Evolutionary conservation across 1,140 invertebrate species (phyloP), one percentile per base, ranked within the genome.

Genomic region (Pseudomyrmex concolor): DNA sequence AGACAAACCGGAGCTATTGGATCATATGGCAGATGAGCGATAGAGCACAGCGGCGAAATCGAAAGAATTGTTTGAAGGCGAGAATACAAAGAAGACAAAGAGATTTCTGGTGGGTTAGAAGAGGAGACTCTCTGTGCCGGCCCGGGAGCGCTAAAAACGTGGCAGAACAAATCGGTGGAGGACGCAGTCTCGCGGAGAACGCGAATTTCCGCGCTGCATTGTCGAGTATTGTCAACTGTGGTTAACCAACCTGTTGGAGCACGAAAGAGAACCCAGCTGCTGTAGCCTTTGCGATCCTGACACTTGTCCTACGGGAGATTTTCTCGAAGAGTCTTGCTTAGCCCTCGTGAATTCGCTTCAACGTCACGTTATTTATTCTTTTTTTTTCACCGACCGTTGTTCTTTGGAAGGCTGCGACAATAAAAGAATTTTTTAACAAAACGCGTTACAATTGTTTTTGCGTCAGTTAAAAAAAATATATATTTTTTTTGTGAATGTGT

Each of bases 161-260:
- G 78, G 64, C 64, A 83, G 57, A 84, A 83, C 48, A 59, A 60
- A 55, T 71, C 62, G 84, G 74, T 72, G 57, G 50, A 78, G 59
- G 67, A 50, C 51, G 54, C 55, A 71, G 66, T 78, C 57, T 59
- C 67, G 72, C 80, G 68, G 78, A 59, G 25, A 83, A 73, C 64
- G 81, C 73, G 64, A 86, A 87, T 87, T 87, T 87, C 57, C 81
- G 68, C 72, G 74, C 83, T 84, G 86, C 85, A 90, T 90, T 84
- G 84, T 88, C 60, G 77, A 80, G 84, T 84, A 90, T 90, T 84
- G 84, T 89, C 84, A 83, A 62, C 76, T 72, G 59, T 62, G 83
- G 84, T 89, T 85, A 84, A 90, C 72, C 89, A 89, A 90, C 90
- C 90, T 91, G 90, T 91, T 91, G 88, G 88, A 89, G 77, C 60